Evolutionary conservation across 2,888 invertebrate species (phyloP).

Genomic region (Podabrus alpinus): DNA sequence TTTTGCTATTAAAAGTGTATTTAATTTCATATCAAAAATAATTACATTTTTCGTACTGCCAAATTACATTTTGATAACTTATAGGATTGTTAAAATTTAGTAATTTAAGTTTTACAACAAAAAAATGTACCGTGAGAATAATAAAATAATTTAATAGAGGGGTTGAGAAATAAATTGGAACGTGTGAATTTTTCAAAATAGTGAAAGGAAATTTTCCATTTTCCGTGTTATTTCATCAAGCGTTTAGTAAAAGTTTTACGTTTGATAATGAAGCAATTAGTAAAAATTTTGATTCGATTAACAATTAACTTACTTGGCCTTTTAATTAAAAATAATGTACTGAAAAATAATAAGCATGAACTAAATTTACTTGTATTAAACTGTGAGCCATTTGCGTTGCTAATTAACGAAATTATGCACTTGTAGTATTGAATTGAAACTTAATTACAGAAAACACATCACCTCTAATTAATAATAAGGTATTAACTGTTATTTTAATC

Average conservation of each 20-base stretch:
- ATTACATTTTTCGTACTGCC: not conserved
- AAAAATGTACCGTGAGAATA: not conserved
- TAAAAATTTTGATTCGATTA: too few species aligned
- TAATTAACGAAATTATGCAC: not conserved
- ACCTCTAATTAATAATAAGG: not conserved
- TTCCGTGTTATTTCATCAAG: not conserved
- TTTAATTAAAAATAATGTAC: not conserved
- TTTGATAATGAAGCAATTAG: too few species aligned
- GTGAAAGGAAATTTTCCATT: not conserved
- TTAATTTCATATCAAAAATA: not conserved
- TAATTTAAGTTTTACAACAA: not conserved
- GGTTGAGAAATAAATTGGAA: not conserved
- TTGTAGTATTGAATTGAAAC: not conserved
- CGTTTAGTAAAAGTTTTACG: too few species aligned
- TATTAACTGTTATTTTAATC: not conserved
- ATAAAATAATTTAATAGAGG: not conserved
- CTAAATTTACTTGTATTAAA: not conserved
- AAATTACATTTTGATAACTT: not conserved
- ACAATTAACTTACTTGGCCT: not conserved
- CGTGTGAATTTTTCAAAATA: not conserved
- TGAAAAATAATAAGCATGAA: not conserved
- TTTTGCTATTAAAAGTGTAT: too few species aligned
- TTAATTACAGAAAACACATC: not conserved
- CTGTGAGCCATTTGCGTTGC: not conserved
- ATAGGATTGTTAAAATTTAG: not conserved